These are phyloP conservation scores for Cotesia glomerata DNA, from an alignment of 1,140 invertebrate species.

Conservation along the genomic window DNA sequence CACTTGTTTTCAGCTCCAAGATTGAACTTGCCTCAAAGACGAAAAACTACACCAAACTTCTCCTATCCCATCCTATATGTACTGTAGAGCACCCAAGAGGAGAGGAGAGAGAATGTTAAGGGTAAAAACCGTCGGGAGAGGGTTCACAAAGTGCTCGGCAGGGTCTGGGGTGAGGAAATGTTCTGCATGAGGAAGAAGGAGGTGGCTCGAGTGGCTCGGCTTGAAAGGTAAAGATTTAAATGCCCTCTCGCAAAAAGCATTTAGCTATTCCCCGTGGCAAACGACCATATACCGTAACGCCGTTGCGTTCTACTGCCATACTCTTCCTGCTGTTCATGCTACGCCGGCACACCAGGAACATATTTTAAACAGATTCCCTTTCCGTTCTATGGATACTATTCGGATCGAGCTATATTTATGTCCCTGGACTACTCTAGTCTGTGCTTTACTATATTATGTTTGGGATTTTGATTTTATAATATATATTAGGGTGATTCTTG, in stretches of 20 bases:
- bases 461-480: too few relatives aligned
- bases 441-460: not conserved
- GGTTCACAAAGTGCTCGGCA: not conserved
- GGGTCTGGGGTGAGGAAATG: not conserved
- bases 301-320: too few relatives aligned
- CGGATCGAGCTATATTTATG: conserved; percentile 55
- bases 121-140: not conserved
- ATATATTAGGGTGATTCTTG: too few relatives aligned
- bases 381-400: conserved; percentile 34
- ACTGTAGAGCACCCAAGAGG: not conserved
- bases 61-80: too few relatives aligned
- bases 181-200: conserved; percentile 18
- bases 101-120: not conserved
- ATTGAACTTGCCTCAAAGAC: too few relatives aligned
- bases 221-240: conserved; percentile 63
- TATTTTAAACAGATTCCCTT: conserved; percentile 63
- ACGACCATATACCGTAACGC: conserved; percentile 61
- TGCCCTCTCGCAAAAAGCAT: conserved; percentile 63
- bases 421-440: conserved; percentile 35
- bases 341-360: conserved; percentile 41
- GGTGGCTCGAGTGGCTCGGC: conserved; percentile 23
- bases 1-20: conserved; percentile 8
- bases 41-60: too few relatives aligned
- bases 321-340: too few relatives aligned
- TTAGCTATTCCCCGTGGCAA: conserved; percentile 64